A percentile compares a stretch with the other conserved stretches of the same genome.
These are phyloP conservation scores for Seriola rivoliana DNA, from an alignment of 2,113 vertebrate genomes.

Conservation along the genomic window DNA sequence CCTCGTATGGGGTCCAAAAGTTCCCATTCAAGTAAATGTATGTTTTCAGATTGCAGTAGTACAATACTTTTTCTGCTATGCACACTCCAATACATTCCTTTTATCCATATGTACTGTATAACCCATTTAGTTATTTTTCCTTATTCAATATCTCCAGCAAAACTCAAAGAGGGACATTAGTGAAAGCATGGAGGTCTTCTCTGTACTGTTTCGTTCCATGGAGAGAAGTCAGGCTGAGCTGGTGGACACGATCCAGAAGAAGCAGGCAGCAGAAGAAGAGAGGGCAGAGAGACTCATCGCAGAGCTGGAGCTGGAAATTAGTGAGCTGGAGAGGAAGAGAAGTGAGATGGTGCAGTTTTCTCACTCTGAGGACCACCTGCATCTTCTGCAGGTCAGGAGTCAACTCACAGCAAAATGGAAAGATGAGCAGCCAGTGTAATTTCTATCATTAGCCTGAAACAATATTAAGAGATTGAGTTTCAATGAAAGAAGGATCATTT, in stretches of 20 bases:
- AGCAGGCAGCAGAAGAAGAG: constrained; percentile 70
- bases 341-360: constrained; percentile 76
- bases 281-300: constrained; percentile 71
- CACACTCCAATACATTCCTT: too few relatives aligned
- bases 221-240: constrained; percentile 73
- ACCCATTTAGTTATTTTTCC: too few relatives aligned
- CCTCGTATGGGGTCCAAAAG: too few relatives aligned
- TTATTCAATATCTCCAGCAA: constrained; percentile 55
- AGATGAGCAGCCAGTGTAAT: not conserved
- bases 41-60: too few relatives aligned
- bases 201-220: constrained; percentile 66
- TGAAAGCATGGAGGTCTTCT: constrained; percentile 76
- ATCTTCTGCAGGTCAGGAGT: constrained; percentile 81
- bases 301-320: constrained; percentile 80
- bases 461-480: not conserved
- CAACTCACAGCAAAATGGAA: not conserved
- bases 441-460: not conserved
- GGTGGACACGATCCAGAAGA: constrained; percentile 71
- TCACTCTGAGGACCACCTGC: constrained; percentile 79
- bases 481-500: not conserved
- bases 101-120: not conserved
- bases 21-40: too few relatives aligned
- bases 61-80: too few relatives aligned
- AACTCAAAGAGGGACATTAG: constrained; percentile 75
- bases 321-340: constrained; percentile 72